Evolutionary conservation across 1,140 invertebrate genomes (phyloP), one percentile per base, ranked within the genome.

Genomic region (Choristoneura fumiferana): DNA sequence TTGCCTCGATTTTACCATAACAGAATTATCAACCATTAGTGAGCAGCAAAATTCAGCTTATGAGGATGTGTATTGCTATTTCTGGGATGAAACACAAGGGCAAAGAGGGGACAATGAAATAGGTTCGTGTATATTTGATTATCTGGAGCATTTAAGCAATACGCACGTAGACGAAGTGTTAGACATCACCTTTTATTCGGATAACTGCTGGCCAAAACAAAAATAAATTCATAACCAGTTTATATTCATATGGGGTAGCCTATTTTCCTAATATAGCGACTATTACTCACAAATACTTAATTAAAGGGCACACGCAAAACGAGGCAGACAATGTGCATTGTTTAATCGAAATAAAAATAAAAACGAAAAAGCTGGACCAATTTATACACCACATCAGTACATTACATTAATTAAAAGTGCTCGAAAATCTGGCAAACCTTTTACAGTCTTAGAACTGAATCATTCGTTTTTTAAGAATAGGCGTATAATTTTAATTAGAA

Each of bases 41-140:
- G 18, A 34, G 29, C 12, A 34, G 17, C 1, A 22, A 53, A 53
- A 22, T 18, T 53, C 18, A n/a, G 1, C 40, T 12, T 73, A 58
- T 9, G 62, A 71, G 22, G 55, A 69, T 60, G 73, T 61, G 8
- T 58, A 54, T 34, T 89, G 86, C 59, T 88, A 76, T 61, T 59
- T 87, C n/a, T 89, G 87, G 85, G 63, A 89, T 67, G 87, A 91
- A 67, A 65, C 62, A 0, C 64, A 81, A 60, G 89, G 69, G 13
- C 75, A 76, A 34, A 73, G 84, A 57, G 81, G 76, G 13, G 71
- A 80, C 6, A 80, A 75, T 49, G 77, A 85, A 71, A 88, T 90
- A 60, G 75, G 73, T 38, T 68, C 70, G 4, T 83, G 74, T 53
- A 34, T 89, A 53, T 71, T 54, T n/a, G 60, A 78, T 60, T 84